A percentile compares a stretch with the other conserved stretches of the same genome.
These are phyloP conservation scores for Miltochrista miniata DNA, from an alignment of 2,888 invertebrate genomes.

Conservation along the genomic window DNA sequence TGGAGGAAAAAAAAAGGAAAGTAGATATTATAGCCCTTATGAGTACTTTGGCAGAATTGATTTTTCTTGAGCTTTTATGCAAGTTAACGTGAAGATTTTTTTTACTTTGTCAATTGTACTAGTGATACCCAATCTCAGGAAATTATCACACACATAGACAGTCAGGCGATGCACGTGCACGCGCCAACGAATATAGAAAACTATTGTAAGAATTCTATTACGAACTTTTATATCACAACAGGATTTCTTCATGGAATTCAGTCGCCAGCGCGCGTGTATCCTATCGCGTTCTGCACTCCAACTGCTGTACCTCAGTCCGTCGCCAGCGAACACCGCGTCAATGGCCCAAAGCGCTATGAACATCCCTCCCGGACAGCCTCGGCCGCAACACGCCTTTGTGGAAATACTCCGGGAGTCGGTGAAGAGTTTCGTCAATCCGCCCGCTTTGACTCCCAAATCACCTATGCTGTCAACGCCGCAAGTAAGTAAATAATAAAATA, in stretches of 20 bases:
- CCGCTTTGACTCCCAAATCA: constrained; percentile 90
- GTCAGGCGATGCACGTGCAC: too few species aligned
- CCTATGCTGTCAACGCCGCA: constrained; percentile 87
- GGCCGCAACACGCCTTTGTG: constrained; percentile 81
- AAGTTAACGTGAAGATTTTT: too few species aligned
- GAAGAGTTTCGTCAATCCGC: constrained; percentile 94
- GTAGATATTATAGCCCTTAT: too few species aligned
- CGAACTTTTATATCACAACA: constrained; percentile 48
- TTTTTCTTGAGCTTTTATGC: too few species aligned
- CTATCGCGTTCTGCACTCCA: constrained; percentile 96
- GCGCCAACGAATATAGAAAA: too few species aligned
- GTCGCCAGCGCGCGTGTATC: constrained; percentile 94
- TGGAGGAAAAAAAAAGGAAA: too few species aligned
- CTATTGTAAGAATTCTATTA: too few species aligned
- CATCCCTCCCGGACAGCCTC: constrained; percentile 47
- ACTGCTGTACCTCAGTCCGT: constrained; percentile 87
- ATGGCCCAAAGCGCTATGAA: constrained; percentile 58
- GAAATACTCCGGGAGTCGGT: constrained; percentile 95
- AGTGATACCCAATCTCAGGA: too few species aligned
- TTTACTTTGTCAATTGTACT: too few species aligned
- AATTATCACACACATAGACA: too few species aligned
- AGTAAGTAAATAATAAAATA: constrained; percentile 69
- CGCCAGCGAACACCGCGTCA: constrained; percentile 65
- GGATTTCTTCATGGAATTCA: constrained; percentile 98
- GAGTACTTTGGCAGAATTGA: too few species aligned